Base-by-base conservation (phyloP, 2,888 invertebrate species). In the Calephelis perditalis region DNA sequence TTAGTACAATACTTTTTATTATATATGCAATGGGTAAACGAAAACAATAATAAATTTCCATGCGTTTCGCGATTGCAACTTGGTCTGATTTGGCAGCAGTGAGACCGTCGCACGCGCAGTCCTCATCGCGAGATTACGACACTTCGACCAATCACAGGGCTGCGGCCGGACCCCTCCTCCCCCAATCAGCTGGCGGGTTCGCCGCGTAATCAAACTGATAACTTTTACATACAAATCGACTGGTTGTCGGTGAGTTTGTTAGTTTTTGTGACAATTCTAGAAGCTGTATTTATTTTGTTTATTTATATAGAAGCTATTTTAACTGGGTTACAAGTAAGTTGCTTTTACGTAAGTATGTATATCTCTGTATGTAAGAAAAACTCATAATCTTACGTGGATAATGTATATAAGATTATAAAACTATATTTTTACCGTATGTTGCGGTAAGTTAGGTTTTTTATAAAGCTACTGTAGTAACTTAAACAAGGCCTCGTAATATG, bases 181-280 rank as follows among this genome's bases (percentile, higher is more conserved):
- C 66, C 49, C 63, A 64, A 64, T 79, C 81, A 80, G 78, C 76
- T 78, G 78, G 62, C 65, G 56, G 60, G 72, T 73, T 71, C 76
- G 73, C 73, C 73, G 75, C 71, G 71, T 76, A 77, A 76, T 77
- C 79, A 74, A 78, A 72, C 71, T 71, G 72, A 73, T 73, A 68
- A 70, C 72, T 75, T 71, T 70, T 71, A 72, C 71, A 69, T 68
- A 68, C 65, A 67, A 69, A 63, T 61, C 59, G 63, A 68, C 56
- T 62, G 61, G 68, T 65, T 67, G 65, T 65, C 71, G 71, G 68
- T 73, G 68, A 71, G 67, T 52, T 52, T 59, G 61, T 52, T 59
- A 11, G 47, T 56, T 35, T 40, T 55, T 44, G 8, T 45, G 47
- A 26, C 26, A 26, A 26, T 26, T 26, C 26, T 26, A 26, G 1